Base-by-base conservation (phyloP, 2,888 invertebrate species). In the Meliscaeva auricollis region DNA sequence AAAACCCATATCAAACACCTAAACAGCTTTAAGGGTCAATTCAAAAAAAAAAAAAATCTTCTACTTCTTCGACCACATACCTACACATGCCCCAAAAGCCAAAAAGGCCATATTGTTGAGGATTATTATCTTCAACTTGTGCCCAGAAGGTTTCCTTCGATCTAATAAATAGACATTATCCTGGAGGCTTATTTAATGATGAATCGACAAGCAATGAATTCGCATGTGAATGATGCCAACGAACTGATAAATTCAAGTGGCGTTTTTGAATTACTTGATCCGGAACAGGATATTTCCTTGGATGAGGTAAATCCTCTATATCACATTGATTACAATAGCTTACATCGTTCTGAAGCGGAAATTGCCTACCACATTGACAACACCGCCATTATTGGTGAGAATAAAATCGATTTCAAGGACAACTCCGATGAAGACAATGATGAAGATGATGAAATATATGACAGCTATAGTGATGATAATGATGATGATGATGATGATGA, bases 401-500 rank as follows among this genome's bases (percentile, higher is more conserved):
- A 66, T 20, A 38, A 64, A 64, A 48, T 17, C 13, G 48, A 64
- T 32, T 32, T n/a, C 44, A 26, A 69, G 35, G 48, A 32, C 32
- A 22, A 58, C 7, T 66, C 52, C 32, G 56, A 44, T 17, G 62
- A 48, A 66, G 48, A 64, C 13, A 11, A 44, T 22, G 48, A 48
- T 20, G 20, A 48, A 6, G 6, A 38, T 9, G 22, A n/a, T 17
- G 32, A 35, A 9, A 1, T 8, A 17, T 9, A 58, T 56, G 32
- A 56, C 8, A 69, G 54, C 35, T 44, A 46, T 17, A 66, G 54
- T 79, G 48, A 64, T 17, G 32, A 32, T 22, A 6, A 35, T 20
- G 11, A 20, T n/a, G n/a, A 50, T 32, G n/a, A 41, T 41, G 62
- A 77, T 22, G 46, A 78, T 7, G 15, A 62, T 56, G 82, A 70